Evolutionary conservation across 2,888 invertebrate species (phyloP), one percentile per base, ranked within the genome.

Genomic region (Protodeltote pygarga): DNA sequence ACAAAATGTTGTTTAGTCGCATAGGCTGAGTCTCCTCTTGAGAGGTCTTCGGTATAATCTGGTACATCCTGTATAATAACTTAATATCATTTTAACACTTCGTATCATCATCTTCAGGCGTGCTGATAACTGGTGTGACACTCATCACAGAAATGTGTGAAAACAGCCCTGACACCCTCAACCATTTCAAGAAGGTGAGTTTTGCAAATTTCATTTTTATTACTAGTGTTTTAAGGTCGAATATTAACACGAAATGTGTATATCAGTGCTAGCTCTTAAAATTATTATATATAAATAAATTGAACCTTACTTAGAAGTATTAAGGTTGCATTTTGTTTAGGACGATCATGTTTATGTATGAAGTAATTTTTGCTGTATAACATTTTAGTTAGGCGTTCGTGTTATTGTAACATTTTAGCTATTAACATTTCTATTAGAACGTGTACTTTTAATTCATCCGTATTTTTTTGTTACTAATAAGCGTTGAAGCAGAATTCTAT

Each of bases 121-220:
- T 99, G 41, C 94, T 99, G 66, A 97, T 99, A 77, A 99, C 99
- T 34, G 99, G 99, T 17, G 98, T 99, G 29, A 98, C 98, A 42
- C 94, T 99, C 44, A 99, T 99, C 71, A 99, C 98, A 14, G 99
- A 99, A 93, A 99, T 99, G 99, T 99, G 99, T 87, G 98, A 99
- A 87, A 96, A 97, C 84, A 99, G 98, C 84, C 96, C 97, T 5
- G 99, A 99, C 83, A 99, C 99, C 1, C 93, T 99, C 66, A 96
- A 96, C 87, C 99, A 99, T 90, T 99, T 99, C 87, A 98, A 99
- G 93, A 99, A 99, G 96, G 99, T 99, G 91, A 92, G 79, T 55
- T 13, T 20, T 48, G n/a, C 21, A 4, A 44, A 13, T 24, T 21
- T 17, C 6, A 40, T 40, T 8, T 14, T 32, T 44, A 23, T 27